Conservation (phyloP, 2,888 invertebrate genomes). For the Tenthredo mesomela region DNA sequence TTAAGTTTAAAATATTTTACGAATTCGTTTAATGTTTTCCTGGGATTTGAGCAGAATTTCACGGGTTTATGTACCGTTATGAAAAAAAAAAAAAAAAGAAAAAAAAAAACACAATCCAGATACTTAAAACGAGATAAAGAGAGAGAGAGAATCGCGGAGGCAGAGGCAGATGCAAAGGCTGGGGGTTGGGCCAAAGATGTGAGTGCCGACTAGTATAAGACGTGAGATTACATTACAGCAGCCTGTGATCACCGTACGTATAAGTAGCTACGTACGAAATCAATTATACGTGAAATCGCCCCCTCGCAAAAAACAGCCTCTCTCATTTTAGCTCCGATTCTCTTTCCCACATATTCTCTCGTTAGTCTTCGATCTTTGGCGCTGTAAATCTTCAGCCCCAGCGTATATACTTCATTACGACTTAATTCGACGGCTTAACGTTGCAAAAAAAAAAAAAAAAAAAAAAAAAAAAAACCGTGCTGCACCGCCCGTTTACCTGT, state of each 20-base stretch:
- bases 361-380: constrained; percentile 37
- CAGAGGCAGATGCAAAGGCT: background rate
- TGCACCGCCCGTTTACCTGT: constrained; percentile 29
- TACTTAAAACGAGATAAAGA: background rate
- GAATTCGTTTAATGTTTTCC: background rate
- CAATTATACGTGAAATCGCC: constrained; percentile 30
- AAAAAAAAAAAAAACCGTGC: constrained; percentile 62
- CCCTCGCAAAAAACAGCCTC: constrained; percentile 3
- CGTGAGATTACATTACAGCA: constrained; percentile 3
- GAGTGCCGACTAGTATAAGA: constrained; percentile 12
- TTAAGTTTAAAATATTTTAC: background rate
- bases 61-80: background rate
- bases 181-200: background rate
- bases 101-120: background rate
- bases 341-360: constrained; percentile 31
- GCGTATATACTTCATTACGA: constrained; percentile 66
- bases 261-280: background rate
- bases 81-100: background rate
- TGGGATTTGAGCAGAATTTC: background rate
- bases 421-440: constrained; percentile 64
- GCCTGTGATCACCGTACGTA: background rate
- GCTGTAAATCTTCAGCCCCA: constrained; percentile 2
- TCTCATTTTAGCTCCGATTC: background rate
- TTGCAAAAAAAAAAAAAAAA: constrained; percentile 61
- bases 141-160: background rate